phyloP scores from a whole-genome alignment of 2,888 invertebrate species.

The Operophtera brumata region DNA sequence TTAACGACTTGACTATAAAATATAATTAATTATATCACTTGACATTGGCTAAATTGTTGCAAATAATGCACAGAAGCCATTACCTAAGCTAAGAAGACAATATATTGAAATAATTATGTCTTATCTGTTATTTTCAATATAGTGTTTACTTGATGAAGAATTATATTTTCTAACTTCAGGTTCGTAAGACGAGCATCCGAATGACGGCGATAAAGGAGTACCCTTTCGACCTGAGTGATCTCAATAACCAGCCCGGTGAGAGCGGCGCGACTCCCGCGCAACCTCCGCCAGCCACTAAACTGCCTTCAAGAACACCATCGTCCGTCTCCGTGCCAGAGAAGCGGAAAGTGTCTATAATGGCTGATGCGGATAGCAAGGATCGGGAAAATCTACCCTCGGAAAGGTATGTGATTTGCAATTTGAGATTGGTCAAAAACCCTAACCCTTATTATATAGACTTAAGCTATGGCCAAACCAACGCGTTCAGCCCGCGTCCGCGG shows the following conservation, averaged over 20 bases:
- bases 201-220: conserved; percentile 79
- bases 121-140: background rate
- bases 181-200: conserved; percentile 75
- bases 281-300: conserved; percentile 21
- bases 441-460: too few species aligned
- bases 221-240: conserved; percentile 74
- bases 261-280: conserved; percentile 37
- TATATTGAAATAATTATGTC: background rate
- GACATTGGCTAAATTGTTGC: too few species aligned
- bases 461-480: too few species aligned
- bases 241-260: conserved; percentile 53
- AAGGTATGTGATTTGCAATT: conserved; percentile 54
- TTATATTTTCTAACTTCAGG: conserved; percentile 46
- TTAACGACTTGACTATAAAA: too few species aligned
- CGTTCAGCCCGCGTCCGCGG: too few species aligned
- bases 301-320: conserved; percentile 25
- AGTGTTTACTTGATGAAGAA: background rate
- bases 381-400: conserved; percentile 85
- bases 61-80: too few species aligned
- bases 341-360: conserved; percentile 83
- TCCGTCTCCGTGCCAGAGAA: conserved; percentile 59
- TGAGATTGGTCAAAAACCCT: too few species aligned
- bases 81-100: too few species aligned
- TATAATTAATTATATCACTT: too few species aligned
- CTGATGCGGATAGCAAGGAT: conserved; percentile 79